phyloP scores from a whole-genome alignment of 2,888 invertebrate genomes.

The Drosophila mayaguana region DNA sequence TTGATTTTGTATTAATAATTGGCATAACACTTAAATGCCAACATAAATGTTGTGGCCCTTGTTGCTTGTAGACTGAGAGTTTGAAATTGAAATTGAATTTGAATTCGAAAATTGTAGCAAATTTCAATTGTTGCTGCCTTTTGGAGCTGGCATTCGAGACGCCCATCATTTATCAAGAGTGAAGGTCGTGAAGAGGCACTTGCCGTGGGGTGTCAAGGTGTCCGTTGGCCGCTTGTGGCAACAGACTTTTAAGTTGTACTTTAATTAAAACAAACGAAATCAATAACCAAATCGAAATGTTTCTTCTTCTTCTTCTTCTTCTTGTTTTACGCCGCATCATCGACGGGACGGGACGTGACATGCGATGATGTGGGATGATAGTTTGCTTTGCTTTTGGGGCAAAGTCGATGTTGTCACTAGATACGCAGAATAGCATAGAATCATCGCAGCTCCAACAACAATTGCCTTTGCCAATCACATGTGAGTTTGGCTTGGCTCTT shows the following conservation, averaged over 20 bases:
- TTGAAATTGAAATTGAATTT: constrained; percentile 30
- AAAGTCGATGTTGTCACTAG: constrained; percentile 54
- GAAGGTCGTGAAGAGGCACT: constrained; percentile 58
- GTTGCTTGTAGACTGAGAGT: constrained; percentile 13
- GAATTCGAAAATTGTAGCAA: constrained; percentile 71
- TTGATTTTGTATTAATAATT: constrained; percentile 16
- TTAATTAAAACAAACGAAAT: constrained; percentile 59
- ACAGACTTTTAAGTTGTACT: constrained; percentile 51
- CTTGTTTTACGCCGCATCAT: constrained; percentile 44
- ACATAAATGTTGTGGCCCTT: constrained; percentile 22
- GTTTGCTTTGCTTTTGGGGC: constrained; percentile 21
- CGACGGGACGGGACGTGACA: constrained; percentile 16
- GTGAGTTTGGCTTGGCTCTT: constrained; percentile 49
- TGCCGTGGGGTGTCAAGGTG: constrained; percentile 47
- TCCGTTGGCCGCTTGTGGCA: constrained; percentile 22
- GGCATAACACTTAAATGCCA: constrained; percentile 45
- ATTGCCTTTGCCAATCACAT: constrained; percentile 52
- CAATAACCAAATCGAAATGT: constrained; percentile 35
- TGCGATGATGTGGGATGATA: not conserved
- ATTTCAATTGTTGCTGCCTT: constrained; percentile 44
- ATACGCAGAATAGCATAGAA: constrained; percentile 18
- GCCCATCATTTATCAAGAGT: constrained; percentile 64
- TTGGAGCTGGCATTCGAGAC: constrained; percentile 41
- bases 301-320: too few species aligned
- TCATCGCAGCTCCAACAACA: constrained; percentile 22